Percentiles rank a stretch among this genome's conserved stretches.
These are phyloP conservation scores for Ctenomys sociabilis DNA, from an alignment of 2,113 vertebrate genomes.

Conservation along the genomic window DNA sequence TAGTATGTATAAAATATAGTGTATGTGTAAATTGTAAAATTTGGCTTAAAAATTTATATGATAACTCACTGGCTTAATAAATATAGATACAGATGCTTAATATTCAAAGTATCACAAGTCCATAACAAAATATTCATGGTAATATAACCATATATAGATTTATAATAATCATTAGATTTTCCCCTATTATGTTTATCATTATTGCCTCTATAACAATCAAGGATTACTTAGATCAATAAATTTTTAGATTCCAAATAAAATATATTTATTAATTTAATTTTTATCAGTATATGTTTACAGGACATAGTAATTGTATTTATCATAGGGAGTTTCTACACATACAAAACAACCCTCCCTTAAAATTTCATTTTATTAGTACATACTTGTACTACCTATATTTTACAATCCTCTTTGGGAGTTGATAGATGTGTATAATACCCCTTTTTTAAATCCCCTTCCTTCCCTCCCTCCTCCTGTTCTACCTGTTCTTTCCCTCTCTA, in stretches of 20 bases:
- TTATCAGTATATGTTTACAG: not conserved
- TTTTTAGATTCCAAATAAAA: slow-evolving; percentile 40
- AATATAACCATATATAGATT: not conserved
- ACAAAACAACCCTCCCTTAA: not conserved
- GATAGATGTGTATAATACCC: not conserved
- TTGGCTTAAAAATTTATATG: not conserved
- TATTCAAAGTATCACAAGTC: not conserved
- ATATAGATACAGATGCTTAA: not conserved
- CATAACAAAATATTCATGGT: not conserved
- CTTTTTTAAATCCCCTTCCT: not conserved
- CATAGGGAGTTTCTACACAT: not conserved
- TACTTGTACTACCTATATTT: not conserved
- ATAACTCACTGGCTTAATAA: not conserved
- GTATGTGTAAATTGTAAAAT: not conserved
- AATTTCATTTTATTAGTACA: not conserved
- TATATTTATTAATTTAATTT: not conserved
- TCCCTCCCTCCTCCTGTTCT: not conserved
- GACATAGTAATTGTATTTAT: not conserved
- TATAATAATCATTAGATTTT: not conserved
- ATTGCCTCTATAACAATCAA: not conserved
- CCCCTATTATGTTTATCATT: not conserved
- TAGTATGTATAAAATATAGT: too few relatives aligned
- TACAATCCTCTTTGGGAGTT: not conserved
- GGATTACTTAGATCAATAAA: not conserved
- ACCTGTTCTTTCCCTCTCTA: not conserved